phyloP scores from a whole-genome alignment of 2,888 invertebrate genomes.

The Callyntrura guangdongensis region DNA sequence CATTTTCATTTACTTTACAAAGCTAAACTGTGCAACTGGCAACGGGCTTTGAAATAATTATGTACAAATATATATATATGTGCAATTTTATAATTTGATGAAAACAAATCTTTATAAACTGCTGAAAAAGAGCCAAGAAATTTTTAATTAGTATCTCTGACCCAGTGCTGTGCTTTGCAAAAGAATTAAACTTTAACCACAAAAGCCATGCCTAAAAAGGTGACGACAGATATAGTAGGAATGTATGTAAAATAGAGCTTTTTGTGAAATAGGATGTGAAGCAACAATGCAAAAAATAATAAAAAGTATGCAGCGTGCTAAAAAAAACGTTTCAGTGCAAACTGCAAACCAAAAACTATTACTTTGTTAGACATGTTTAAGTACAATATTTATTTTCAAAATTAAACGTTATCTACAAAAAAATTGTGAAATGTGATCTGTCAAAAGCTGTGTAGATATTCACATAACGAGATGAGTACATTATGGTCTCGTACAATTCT shows the following conservation, averaged over 20 bases:
- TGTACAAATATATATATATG: neutral
- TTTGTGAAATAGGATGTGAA: slow-evolving; percentile 74
- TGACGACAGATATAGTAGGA: neutral
- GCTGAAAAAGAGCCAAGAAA: too few species aligned
- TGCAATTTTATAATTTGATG: too few species aligned
- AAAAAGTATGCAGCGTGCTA: slow-evolving; percentile 49
- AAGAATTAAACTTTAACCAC: neutral
- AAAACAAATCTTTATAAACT: neutral
- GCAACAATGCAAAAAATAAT: slow-evolving; percentile 60
- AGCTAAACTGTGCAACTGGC: too few species aligned
- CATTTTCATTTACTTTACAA: neutral
- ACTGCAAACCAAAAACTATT: slow-evolving; percentile 63
- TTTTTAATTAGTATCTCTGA: too few species aligned
- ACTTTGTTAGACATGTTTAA: slow-evolving; percentile 65
- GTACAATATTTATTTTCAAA: slow-evolving; percentile 73
- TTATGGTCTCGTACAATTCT: neutral
- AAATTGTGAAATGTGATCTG: slow-evolving; percentile 4
- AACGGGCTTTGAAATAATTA: too few species aligned
- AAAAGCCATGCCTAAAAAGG: neutral
- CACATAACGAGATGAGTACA: neutral
- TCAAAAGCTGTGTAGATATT: neutral
- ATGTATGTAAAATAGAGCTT: neutral
- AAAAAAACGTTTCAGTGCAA: slow-evolving; percentile 68
- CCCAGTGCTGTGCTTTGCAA: too few species aligned
- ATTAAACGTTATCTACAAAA: slow-evolving; percentile 63